A percentile compares a stretch with the other conserved stretches of the same genome.
phyloP scores from a whole-genome alignment of 2,888 invertebrate genomes.

The Athalia rosae region DNA sequence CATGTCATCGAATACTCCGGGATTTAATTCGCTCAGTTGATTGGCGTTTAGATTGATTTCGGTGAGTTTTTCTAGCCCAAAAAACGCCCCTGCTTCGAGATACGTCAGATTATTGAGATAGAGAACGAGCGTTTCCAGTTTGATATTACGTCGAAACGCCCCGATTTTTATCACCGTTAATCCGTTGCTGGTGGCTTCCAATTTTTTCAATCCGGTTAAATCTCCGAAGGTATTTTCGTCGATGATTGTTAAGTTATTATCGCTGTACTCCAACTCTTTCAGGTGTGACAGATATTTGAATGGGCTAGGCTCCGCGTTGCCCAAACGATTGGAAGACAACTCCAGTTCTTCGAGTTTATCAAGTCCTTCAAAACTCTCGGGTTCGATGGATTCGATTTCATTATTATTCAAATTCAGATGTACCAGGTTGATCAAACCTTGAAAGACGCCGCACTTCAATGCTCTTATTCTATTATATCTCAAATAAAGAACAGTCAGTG shows the following conservation, averaged over 20 bases:
- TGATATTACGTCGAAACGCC: not conserved
- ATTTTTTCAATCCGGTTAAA: not conserved
- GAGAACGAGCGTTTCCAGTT: slow-evolving; percentile 7
- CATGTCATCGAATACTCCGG: slow-evolving; percentile 2
- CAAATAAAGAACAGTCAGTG: not conserved
- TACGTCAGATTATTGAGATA: not conserved
- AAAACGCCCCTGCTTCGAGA: slow-evolving; percentile 3
- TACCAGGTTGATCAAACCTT: not conserved
- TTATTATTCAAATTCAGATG: not conserved
- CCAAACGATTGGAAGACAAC: slow-evolving; percentile 13
- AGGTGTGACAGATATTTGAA: not conserved
- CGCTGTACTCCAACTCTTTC: not conserved
- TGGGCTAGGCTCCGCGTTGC: not conserved
- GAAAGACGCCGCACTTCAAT: not conserved
- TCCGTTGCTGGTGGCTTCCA: slow-evolving; percentile 4
- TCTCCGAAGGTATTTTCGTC: slow-evolving; percentile 1
- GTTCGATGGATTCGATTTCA: not conserved
- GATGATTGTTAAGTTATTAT: slow-evolving; percentile 3
- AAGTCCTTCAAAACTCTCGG: slow-evolving; percentile 10
- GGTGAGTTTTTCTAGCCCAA: slow-evolving; percentile 4
- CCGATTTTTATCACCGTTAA: not conserved
- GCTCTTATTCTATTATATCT: slow-evolving; percentile 2
- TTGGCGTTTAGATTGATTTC: slow-evolving; percentile 6
- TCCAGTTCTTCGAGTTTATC: not conserved
- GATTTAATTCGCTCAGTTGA: slow-evolving; percentile 9